Percentiles rank a stretch among this genome's conserved stretches.
Evolutionary conservation across 2,797 vertebrate genomes (phyloP).

Genomic region (Chrosomus eos): DNA sequence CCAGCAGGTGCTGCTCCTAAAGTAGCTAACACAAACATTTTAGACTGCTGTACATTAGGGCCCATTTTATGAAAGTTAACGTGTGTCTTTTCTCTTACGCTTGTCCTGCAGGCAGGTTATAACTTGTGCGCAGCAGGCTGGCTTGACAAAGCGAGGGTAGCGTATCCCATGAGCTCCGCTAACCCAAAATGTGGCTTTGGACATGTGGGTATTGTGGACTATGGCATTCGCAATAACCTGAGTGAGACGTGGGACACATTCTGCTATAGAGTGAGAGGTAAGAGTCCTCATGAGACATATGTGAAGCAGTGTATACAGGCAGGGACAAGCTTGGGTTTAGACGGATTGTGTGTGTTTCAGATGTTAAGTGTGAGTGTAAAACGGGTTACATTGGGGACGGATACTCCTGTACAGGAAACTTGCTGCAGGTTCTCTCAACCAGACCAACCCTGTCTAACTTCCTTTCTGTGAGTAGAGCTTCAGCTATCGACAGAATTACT

Average conservation of each 20-base stretch:
- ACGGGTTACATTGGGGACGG: conserved; percentile 88
- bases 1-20: conserved; percentile 83
- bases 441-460: conserved; percentile 85
- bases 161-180: conserved; percentile 88
- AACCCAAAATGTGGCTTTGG: conserved; percentile 87
- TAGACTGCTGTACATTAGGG: background rate
- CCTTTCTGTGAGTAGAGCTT: conserved; percentile 78
- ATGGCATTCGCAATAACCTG: conserved; percentile 81
- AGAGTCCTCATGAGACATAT: conserved; percentile 17
- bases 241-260: conserved; percentile 92
- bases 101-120: conserved; percentile 79
- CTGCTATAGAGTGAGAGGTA: conserved; percentile 93
- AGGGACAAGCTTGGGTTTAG: background rate
- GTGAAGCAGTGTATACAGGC: background rate
- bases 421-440: conserved; percentile 88
- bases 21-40: conserved; percentile 8
- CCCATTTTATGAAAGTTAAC: background rate
- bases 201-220: conserved; percentile 90
- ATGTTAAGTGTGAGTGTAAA: conserved; percentile 89
- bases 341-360: conserved; percentile 70
- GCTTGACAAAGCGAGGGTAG: conserved; percentile 81
- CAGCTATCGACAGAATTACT: background rate
- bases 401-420: conserved; percentile 85
- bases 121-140: conserved; percentile 90
- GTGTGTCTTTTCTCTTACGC: background rate